These are phyloP conservation scores for Motacilla alba DNA, from an alignment of 2,113 vertebrate genomes.

Conservation along the genomic window DNA sequence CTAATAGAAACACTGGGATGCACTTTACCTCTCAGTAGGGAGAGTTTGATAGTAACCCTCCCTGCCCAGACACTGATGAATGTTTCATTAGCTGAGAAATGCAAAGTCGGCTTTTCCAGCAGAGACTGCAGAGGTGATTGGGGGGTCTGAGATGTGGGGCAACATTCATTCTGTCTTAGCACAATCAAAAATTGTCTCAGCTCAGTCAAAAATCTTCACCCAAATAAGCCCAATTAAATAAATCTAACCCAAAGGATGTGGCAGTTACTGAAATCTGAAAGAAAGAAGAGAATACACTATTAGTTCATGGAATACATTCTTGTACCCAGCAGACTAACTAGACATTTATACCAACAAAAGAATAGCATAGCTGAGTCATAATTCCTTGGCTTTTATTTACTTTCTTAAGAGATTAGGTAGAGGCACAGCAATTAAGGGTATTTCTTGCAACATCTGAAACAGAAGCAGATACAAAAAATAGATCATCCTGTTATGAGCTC, in stretches of 20 bases:
- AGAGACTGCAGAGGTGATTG: neutral
- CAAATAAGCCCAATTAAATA: neutral
- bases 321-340: neutral
- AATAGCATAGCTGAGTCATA: neutral
- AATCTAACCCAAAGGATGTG: neutral
- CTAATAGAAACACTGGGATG: neutral
- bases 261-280: neutral
- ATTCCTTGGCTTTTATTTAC: neutral
- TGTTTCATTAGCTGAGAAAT: slow-evolving; percentile 11
- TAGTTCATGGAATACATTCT: neutral
- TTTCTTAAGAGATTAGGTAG: neutral
- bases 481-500: neutral
- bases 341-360: neutral
- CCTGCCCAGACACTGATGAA: neutral
- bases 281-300: neutral
- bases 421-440: neutral
- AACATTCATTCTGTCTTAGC: neutral
- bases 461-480: neutral
- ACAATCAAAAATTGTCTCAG: neutral
- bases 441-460: neutral
- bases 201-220: neutral
- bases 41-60: neutral
- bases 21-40: neutral
- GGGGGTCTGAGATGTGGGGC: neutral
- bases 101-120: neutral